Base-by-base conservation (phyloP, 2,113 vertebrate genomes). In the Protomyctophum bolini region DNA sequence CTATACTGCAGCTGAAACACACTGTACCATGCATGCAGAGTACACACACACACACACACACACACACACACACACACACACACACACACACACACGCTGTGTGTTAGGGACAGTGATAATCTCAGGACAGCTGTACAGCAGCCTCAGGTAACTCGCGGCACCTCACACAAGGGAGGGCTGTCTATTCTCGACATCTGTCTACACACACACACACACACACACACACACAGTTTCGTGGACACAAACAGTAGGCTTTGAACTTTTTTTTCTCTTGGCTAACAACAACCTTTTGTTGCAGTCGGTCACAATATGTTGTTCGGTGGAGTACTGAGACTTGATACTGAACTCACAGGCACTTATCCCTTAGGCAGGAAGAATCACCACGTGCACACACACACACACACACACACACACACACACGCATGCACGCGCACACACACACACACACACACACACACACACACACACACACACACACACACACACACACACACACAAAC, bases 91-190 rank as follows among this genome's bases (percentile, higher is more conserved):
- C 58, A 56, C 63, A 57, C 55, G 46, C 70, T 83, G 71, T 80
- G 80, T 80, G 62, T 51, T 46, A 66, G 83, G 87, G 88, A 88
- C 84, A 83, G 73, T 50, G 75, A 84, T 89, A 72, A 75, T 82
- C 86, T 85, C 84, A 80, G 90, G 90, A 92, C 92, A 93, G 88
- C 88, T 93, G 91, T 81, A 89, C 88, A 75, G 83, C 84, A 87
- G 91, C 92, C 92, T 88, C 91, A 92, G 92, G 92, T 94, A 92
- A 68, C 87, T 84, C 79, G 68, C 77, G 79, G 75, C 66, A 73
- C 65, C 76, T 75, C 80, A 77, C 86, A 87, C 79, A 61, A 72
- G 89, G 82, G 92, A 89, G 83, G 62, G 21, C 72, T 75, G 80
- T 81, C 62, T 66, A 75, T 89, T 76, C 76, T 72, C 70, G 86